These are phyloP conservation scores for Syngnathus floridae DNA, from an alignment of 2,113 vertebrate species.

Conservation along the genomic window DNA sequence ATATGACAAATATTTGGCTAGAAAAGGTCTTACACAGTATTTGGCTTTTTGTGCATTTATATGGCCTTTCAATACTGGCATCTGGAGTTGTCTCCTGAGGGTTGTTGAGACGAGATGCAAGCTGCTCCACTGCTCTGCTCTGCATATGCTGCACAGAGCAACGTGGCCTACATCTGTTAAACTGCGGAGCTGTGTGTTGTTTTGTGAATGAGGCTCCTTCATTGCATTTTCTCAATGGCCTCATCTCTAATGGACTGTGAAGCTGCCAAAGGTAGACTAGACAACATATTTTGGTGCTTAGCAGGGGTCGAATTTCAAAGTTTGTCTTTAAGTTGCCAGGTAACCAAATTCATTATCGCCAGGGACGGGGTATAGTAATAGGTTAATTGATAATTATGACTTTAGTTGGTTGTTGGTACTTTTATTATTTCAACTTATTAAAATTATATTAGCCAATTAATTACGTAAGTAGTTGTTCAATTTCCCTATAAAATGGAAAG, in stretches of 20 bases:
- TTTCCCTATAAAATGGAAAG: slow-evolving; percentile 1
- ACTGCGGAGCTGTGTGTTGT: slow-evolving; percentile 19
- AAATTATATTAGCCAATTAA: neutral
- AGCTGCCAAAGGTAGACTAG: neutral
- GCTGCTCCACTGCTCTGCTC: slow-evolving; percentile 8
- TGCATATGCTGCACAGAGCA: slow-evolving; percentile 28
- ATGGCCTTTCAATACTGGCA: neutral
- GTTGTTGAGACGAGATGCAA: slow-evolving; percentile 36
- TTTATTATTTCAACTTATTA: neutral
- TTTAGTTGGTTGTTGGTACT: neutral
- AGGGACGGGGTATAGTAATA: neutral
- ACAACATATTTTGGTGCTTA: neutral
- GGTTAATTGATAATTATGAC: neutral
- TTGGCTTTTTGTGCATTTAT: too few species aligned
- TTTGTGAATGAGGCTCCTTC: slow-evolving; percentile 34
- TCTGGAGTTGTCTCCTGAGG: neutral
- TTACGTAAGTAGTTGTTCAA: neutral
- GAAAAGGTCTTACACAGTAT: too few species aligned
- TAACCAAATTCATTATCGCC: neutral
- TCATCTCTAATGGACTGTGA: slow-evolving; percentile 12
- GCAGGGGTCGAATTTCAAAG: neutral
- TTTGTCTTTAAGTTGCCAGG: neutral
- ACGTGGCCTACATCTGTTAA: slow-evolving; percentile 42
- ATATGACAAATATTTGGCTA: too few species aligned
- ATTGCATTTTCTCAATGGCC: slow-evolving; percentile 30